Percentiles rank a stretch among this genome's conserved stretches.
Evolutionary conservation across 1,140 invertebrate species (phyloP).

Genomic region (Mylabris phalerata): DNA sequence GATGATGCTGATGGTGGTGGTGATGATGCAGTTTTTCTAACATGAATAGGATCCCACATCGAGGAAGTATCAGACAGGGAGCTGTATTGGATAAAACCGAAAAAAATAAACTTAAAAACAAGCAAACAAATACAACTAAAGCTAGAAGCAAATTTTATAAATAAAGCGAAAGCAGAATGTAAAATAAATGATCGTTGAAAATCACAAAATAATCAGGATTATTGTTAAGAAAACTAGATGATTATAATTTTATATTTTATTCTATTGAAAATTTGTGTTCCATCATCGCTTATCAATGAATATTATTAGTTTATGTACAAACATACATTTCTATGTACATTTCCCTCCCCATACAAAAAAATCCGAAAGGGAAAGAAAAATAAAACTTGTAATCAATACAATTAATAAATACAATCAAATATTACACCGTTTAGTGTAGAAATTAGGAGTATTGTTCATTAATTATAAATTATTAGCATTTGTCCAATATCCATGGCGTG

Average conservation of each 20-base stretch:
- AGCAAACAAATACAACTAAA: slow-evolving; percentile 15
- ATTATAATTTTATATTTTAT: slow-evolving; percentile 34
- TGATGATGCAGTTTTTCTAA: slow-evolving; percentile 34
- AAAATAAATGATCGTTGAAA: too few relatives aligned
- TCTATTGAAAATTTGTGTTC: slow-evolving; percentile 42
- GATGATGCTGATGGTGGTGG: slow-evolving; percentile 28
- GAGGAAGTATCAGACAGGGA: slow-evolving; percentile 25
- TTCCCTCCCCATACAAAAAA: slow-evolving; percentile 11
- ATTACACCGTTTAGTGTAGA: slow-evolving; percentile 18
- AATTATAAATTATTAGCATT: slow-evolving; percentile 9
- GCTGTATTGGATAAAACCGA: slow-evolving; percentile 32
- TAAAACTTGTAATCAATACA: slow-evolving; percentile 27
- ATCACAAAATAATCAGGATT: too few relatives aligned
- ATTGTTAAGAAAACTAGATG: background rate
- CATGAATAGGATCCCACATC: slow-evolving; percentile 26
- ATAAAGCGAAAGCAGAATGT: background rate
- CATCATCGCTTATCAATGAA: slow-evolving; percentile 37
- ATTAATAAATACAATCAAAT: slow-evolving; percentile 20
- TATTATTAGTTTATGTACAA: slow-evolving; percentile 44
- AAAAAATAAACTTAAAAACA: slow-evolving; percentile 32
- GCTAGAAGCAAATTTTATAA: background rate
- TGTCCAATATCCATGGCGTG: slow-evolving; percentile 15
- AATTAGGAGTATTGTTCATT: slow-evolving; percentile 18
- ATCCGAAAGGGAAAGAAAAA: background rate
- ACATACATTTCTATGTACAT: slow-evolving; percentile 44